Evolutionary conservation across 2,113 vertebrate genomes (phyloP).

Genomic region (Damaliscus lunatus): DNA sequence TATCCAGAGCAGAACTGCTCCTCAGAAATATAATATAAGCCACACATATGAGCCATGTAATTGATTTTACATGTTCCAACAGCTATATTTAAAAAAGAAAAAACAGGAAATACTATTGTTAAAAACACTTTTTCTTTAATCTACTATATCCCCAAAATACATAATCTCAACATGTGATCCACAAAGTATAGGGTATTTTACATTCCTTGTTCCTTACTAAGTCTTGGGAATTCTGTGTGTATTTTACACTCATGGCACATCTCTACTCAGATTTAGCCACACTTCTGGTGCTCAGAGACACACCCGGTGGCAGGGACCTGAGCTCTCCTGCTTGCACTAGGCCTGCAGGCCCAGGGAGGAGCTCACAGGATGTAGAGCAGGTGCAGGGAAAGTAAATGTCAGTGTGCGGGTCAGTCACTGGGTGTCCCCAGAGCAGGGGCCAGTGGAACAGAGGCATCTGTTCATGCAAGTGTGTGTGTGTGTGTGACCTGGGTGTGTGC

Average conservation of each 20-base stretch:
- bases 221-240: not conserved
- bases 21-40: not conserved
- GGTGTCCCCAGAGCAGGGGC: not conserved
- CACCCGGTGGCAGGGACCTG: not conserved
- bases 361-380: rapidly evolving
- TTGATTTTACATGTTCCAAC: not conserved
- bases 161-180: not conserved
- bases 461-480: rapidly evolving
- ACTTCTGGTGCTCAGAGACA: not conserved
- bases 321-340: not conserved
- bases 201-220: not conserved
- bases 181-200: not conserved
- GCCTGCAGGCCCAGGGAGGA: not conserved
- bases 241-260: not conserved
- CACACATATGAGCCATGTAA: not conserved
- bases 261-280: not conserved
- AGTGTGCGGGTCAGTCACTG: rapidly evolving
- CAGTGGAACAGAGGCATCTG: not conserved
- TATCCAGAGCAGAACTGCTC: not conserved
- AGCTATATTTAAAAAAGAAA: not conserved
- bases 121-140: not conserved
- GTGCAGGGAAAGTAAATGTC: not conserved
- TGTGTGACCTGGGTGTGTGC: not conserved
- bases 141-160: not conserved
- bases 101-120: not conserved